Percentiles rank a stretch among this genome's conserved stretches.
Evolutionary conservation across 1,140 invertebrate genomes (phyloP).

Genomic region (Eupristina koningsbergeri): DNA sequence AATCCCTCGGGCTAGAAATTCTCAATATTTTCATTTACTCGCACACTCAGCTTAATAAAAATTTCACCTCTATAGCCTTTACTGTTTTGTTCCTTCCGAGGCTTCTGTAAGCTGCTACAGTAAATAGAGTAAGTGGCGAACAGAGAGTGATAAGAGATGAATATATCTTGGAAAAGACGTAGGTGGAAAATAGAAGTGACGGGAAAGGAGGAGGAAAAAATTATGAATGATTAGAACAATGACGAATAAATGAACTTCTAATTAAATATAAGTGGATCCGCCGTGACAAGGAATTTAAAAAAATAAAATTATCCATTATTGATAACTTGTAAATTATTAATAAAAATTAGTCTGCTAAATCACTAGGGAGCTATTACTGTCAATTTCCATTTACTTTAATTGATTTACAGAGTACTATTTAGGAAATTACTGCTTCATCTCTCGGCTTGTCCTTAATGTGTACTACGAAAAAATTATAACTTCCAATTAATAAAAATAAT

Average conservation of each 20-base stretch:
- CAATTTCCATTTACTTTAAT: no score
- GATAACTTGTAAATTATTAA: background rate
- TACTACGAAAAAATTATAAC: background rate
- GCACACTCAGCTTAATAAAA: conserved; percentile 7
- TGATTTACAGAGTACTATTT: background rate
- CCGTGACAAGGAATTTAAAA: background rate
- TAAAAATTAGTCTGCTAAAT: background rate
- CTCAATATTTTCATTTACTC: conserved; percentile 19
- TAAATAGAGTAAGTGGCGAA: background rate
- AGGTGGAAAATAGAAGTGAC: background rate
- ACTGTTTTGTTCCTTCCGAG: background rate
- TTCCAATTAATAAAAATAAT: no score
- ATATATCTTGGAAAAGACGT: background rate
- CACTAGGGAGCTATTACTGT: no score
- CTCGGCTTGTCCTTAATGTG: background rate
- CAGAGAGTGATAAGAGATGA: conserved; percentile 23
- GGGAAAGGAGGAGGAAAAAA: background rate
- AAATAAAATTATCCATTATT: background rate
- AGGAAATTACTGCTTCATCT: background rate
- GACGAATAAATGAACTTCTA: background rate
- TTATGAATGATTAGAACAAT: conserved; percentile 3
- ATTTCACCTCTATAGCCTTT: background rate
- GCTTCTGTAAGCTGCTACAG: background rate
- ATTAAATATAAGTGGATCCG: background rate
- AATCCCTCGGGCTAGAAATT: background rate